phyloP scores from a whole-genome alignment of 2,797 vertebrate species.

The Hafferia zeledoni region DNA sequence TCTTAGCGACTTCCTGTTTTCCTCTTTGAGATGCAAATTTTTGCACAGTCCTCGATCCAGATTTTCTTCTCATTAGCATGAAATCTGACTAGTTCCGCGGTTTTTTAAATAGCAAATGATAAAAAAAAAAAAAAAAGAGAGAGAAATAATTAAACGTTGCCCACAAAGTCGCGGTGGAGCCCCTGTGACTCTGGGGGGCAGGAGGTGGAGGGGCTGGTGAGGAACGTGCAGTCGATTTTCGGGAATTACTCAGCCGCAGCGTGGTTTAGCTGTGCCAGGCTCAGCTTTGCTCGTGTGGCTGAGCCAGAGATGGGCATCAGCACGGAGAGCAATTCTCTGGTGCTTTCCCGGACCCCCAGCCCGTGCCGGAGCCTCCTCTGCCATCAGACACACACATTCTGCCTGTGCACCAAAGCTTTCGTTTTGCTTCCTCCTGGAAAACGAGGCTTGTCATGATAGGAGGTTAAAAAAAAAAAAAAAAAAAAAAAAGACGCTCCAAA shows the following conservation, averaged over 20 bases:
- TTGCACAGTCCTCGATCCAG: conserved; percentile 62
- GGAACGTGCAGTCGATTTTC: not conserved
- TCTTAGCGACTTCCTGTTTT: conserved; percentile 65
- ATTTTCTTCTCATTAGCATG: conserved; percentile 70
- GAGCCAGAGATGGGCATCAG: not conserved
- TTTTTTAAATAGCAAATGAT: conserved; percentile 43
- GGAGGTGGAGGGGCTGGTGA: not conserved
- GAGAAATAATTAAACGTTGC: not conserved
- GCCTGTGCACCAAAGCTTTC: not conserved
- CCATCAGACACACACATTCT: rapidly evolving
- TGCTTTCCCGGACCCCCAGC: not conserved
- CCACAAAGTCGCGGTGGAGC: not conserved
- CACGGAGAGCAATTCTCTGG: too few relatives aligned
- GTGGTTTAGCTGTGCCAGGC: not conserved
- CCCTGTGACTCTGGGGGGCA: not conserved
- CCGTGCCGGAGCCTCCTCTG: not conserved
- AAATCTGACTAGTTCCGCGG: conserved; percentile 59
- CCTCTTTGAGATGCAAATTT: conserved; percentile 75
- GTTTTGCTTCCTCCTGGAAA: not conserved
- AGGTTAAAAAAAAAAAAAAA: not conserved
- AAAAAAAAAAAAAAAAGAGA: not conserved
- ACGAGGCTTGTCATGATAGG: rapidly evolving
- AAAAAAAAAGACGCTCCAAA: not conserved
- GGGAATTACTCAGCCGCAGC: not conserved
- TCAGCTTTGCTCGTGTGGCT: not conserved